Percentiles rank a stretch among this genome's conserved stretches.
phyloP scores from a whole-genome alignment of 2,113 vertebrate species.

The Ammospiza caudacuta region DNA sequence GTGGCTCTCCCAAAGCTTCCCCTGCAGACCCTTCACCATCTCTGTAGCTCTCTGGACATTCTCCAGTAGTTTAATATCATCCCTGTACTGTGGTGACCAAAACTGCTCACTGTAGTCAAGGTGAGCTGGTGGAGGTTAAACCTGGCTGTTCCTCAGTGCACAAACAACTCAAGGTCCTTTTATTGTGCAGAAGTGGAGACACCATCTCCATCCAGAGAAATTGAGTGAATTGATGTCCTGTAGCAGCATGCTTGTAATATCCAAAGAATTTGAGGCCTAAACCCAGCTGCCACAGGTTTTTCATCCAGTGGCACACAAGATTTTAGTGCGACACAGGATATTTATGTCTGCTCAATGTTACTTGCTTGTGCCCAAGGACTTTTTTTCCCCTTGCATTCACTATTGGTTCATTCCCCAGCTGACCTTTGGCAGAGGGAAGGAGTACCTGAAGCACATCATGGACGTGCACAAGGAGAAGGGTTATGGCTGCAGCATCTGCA shows the following conservation, averaged over 20 bases:
- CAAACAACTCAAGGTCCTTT: neutral
- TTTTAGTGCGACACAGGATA: neutral
- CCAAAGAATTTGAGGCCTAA: neutral
- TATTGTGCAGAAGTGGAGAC: neutral
- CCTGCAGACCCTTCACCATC: neutral
- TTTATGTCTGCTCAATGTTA: neutral
- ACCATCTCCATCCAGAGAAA: neutral
- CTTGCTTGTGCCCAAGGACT: accelerated
- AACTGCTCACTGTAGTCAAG: neutral
- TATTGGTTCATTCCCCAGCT: constrained; percentile 75
- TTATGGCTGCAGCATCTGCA: constrained; percentile 92
- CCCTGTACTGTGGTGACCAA: neutral
- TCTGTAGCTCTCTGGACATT: neutral
- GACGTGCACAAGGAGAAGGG: constrained; percentile 96
- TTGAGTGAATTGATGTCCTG: neutral
- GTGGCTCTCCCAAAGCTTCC: neutral
- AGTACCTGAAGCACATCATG: constrained; percentile 97
- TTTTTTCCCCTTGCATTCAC: neutral
- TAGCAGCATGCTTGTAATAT: neutral
- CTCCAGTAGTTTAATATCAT: neutral
- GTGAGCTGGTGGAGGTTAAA: neutral
- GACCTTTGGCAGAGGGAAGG: constrained; percentile 91
- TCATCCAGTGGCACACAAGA: neutral
- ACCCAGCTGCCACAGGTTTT: neutral
- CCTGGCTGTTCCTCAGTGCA: accelerated